These are phyloP conservation scores for Branchellion lobata DNA, from an alignment of 2,888 invertebrate species.

Conservation along the genomic window DNA sequence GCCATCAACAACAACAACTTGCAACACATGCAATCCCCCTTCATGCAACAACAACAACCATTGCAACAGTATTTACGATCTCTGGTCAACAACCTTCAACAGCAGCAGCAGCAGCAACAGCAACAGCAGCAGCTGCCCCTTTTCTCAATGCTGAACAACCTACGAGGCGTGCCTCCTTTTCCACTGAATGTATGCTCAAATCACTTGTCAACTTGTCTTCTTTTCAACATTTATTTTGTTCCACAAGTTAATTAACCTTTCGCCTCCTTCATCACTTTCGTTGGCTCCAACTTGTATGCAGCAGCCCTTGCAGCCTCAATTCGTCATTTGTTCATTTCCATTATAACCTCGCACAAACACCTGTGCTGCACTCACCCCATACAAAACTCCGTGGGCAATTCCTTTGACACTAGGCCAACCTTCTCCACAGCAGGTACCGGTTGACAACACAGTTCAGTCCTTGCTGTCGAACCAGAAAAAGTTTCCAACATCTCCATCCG, in stretches of 20 bases:
- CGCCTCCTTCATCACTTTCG: too few species aligned
- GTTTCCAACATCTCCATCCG: not conserved
- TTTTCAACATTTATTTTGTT: not conserved
- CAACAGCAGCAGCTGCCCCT: constrained; percentile 4
- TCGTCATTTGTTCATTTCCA: too few species aligned
- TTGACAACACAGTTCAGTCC: constrained; percentile 34
- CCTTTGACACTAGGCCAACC: too few species aligned
- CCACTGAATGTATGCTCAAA: too few species aligned
- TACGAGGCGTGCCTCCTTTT: constrained; percentile 8
- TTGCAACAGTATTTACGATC: constrained; percentile 36
- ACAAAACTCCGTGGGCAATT: too few species aligned
- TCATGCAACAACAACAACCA: constrained; percentile 6
- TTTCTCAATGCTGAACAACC: not conserved
- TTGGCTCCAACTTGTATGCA: too few species aligned
- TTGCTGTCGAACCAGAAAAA: constrained; percentile 17
- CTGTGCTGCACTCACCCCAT: too few species aligned
- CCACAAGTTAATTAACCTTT: too few species aligned
- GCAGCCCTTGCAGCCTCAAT: too few species aligned
- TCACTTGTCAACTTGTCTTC: too few species aligned
- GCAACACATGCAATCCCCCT: not conserved
- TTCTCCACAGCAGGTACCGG: constrained; percentile 7
- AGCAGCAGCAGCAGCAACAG: constrained; percentile 16
- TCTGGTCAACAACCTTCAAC: constrained; percentile 14
- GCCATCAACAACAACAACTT: constrained; percentile 17
- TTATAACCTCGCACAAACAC: too few species aligned